These are phyloP conservation scores for Semicossyphus pulcher DNA, from an alignment of 2,113 vertebrate species.

Conservation along the genomic window DNA sequence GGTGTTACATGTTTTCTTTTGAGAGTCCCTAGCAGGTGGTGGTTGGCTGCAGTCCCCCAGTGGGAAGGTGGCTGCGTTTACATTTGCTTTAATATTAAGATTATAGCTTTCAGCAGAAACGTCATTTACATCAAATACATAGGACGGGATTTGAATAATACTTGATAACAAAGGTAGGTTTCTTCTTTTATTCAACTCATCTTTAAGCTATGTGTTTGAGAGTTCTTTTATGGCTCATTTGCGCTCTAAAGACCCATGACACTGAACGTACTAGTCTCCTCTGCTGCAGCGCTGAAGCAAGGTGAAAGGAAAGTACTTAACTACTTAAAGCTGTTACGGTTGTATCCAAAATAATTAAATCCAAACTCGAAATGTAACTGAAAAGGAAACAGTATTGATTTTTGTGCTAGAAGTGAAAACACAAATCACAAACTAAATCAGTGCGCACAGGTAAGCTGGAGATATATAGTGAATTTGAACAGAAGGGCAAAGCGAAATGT, in stretches of 20 bases:
- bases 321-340: not conserved
- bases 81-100: not conserved
- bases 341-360: slow-evolving; percentile 6
- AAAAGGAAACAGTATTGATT: not conserved
- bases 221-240: not conserved
- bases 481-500: not conserved
- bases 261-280: not conserved
- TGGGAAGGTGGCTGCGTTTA: slow-evolving; percentile 13
- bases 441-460: not conserved
- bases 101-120: not conserved
- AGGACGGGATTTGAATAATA: no score
- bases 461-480: not conserved
- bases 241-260: not conserved
- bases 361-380: not conserved
- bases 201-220: not conserved
- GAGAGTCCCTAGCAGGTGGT: slow-evolving; percentile 8
- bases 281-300: not conserved
- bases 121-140: no score
- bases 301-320: not conserved
- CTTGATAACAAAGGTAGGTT: no score
- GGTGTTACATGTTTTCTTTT: slow-evolving; percentile 33
- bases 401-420: not conserved
- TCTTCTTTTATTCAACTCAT: not conserved
- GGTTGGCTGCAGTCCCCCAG: not conserved
- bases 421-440: not conserved